These are phyloP conservation scores for Ypsolopha sequella DNA, from an alignment of 2,888 invertebrate genomes.

Conservation along the genomic window DNA sequence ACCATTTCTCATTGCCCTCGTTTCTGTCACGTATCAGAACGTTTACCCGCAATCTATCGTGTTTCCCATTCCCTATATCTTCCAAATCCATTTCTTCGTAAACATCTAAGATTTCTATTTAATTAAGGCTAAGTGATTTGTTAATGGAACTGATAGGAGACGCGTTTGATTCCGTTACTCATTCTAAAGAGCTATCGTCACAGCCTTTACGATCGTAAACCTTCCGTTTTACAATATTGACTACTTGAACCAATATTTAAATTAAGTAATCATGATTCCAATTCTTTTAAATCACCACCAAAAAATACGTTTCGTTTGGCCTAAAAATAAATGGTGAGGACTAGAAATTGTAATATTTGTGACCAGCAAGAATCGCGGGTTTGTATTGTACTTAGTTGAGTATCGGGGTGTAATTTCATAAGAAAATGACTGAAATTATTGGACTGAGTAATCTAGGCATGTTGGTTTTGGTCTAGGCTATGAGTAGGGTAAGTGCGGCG, in stretches of 20 bases:
- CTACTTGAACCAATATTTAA: neutral
- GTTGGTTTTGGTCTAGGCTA: constrained; percentile 48
- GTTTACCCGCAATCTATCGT: too few species aligned
- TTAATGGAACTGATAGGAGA: constrained; percentile 31
- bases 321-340: neutral
- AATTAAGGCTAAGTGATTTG: constrained; percentile 37
- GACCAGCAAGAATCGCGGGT: constrained; percentile 33
- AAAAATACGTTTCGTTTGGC: neutral
- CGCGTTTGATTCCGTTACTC: constrained; percentile 24
- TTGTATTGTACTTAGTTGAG: constrained; percentile 57
- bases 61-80: too few species aligned
- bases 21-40: too few species aligned
- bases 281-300: too few species aligned
- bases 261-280: neutral
- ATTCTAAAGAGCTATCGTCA: neutral
- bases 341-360: constrained; percentile 13
- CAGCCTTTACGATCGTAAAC: neutral
- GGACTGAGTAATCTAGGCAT: constrained; percentile 67
- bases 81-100: constrained; percentile 20
- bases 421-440: constrained; percentile 65
- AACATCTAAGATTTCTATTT: constrained; percentile 28
- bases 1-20: too few species aligned
- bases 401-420: constrained; percentile 58
- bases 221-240: neutral
- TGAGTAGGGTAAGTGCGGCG: constrained; percentile 53